A percentile compares a stretch with the other conserved stretches of the same genome.
phyloP scores from a whole-genome alignment of 2,797 vertebrate species.

The Falco biarmicus region DNA sequence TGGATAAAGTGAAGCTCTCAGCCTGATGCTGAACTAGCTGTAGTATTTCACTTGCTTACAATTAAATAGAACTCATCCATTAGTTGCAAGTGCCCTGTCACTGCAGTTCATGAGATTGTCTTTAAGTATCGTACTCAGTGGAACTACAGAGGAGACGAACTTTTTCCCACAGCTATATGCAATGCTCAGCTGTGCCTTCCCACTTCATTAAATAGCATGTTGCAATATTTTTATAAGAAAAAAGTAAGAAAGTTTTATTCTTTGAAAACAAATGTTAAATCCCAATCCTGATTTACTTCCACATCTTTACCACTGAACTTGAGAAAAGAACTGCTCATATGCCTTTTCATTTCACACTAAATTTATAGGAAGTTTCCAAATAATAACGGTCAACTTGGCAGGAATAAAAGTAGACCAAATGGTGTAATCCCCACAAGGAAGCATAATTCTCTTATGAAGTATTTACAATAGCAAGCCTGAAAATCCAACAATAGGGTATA shows the following conservation, averaged over 20 bases:
- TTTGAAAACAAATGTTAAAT: slow-evolving; percentile 9
- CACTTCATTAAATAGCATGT: neutral
- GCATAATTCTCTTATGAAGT: slow-evolving; percentile 59
- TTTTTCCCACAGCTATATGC: neutral
- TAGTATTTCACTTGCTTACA: slow-evolving; percentile 25
- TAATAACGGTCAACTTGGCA: slow-evolving; percentile 51
- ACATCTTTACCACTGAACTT: neutral
- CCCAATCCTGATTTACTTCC: neutral
- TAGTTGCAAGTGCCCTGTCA: neutral
- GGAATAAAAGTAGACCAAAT: slow-evolving; percentile 54
- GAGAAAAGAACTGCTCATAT: neutral
- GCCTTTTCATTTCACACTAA: slow-evolving; percentile 31
- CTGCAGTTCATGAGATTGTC: neutral
- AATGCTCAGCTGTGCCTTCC: neutral
- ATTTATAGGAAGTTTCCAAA: slow-evolving; percentile 61
- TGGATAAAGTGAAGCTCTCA: neutral
- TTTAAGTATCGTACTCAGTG: neutral
- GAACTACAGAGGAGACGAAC: neutral
- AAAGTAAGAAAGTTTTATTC: neutral
- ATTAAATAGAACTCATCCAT: neutral
- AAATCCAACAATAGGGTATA: slow-evolving; percentile 60
- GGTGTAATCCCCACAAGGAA: slow-evolving; percentile 66
- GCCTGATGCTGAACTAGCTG: neutral
- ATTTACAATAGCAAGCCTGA: slow-evolving; percentile 65
- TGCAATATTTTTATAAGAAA: neutral